Evolutionary conservation across 1,140 invertebrate genomes (phyloP).

Genomic region (Hycleus cichorii): DNA sequence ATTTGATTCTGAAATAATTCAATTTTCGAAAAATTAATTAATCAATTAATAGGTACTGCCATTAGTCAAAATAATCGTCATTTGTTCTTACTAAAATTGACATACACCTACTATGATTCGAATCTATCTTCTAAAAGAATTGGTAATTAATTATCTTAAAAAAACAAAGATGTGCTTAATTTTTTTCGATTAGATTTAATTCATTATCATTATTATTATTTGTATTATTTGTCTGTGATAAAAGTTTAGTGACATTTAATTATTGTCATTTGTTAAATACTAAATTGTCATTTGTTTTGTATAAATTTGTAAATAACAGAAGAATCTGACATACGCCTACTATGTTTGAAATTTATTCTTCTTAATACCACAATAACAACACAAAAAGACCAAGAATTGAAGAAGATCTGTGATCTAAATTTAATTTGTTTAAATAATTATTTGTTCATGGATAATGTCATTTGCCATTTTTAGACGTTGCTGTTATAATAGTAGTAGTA

Average conservation of each 20-base stretch:
- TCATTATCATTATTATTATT: too few species aligned
- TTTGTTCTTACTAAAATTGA: too few species aligned
- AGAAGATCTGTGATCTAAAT: neutral
- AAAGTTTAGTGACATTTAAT: neutral
- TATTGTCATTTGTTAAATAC: neutral
- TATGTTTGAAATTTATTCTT: neutral
- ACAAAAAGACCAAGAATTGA: neutral
- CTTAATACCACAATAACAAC: neutral
- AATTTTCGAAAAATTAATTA: too few species aligned
- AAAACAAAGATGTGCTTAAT: too few species aligned
- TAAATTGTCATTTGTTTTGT: neutral
- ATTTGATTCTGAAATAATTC: too few species aligned
- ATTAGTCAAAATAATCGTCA: too few species aligned
- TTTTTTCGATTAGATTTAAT: too few species aligned
- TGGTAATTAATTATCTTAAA: too few species aligned
- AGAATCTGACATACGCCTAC: neutral
- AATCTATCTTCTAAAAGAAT: too few species aligned
- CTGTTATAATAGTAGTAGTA: neutral
- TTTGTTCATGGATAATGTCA: slow-evolving; percentile 9
- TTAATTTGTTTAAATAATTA: neutral
- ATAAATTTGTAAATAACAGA: neutral
- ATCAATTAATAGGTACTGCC: too few species aligned
- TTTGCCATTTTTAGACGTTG: slow-evolving; percentile 19
- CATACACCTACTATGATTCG: too few species aligned
- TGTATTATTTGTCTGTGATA: too few species aligned